Percentiles rank a stretch among this genome's conserved stretches.
phyloP scores from a whole-genome alignment of 2,113 vertebrate species.

The Mastomys coucha region DNA sequence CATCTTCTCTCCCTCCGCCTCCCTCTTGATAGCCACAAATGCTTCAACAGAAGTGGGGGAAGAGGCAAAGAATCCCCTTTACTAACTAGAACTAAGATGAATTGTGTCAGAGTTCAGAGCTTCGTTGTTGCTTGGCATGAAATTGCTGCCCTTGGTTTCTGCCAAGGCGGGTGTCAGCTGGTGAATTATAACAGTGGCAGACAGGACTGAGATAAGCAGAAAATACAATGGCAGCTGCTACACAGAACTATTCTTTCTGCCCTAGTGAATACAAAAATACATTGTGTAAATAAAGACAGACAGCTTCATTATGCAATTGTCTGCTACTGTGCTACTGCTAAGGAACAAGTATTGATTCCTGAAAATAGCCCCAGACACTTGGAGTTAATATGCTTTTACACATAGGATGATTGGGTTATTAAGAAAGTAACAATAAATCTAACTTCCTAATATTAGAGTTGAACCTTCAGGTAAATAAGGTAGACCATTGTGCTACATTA shows the following conservation, averaged over 20 bases:
- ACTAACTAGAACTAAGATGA: conserved; percentile 84
- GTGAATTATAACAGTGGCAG: conserved; percentile 91
- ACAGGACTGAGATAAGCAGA: conserved; percentile 89
- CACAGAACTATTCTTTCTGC: conserved; percentile 92
- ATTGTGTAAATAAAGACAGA: conserved; percentile 91
- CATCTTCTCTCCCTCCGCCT: background rate
- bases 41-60: conserved; percentile 59
- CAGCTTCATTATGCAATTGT: conserved; percentile 91
- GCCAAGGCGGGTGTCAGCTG: conserved; percentile 91
- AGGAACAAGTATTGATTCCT: conserved; percentile 87
- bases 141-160: conserved; percentile 82
- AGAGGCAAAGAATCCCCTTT: conserved; percentile 80
- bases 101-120: conserved; percentile 89
- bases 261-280: conserved; percentile 89
- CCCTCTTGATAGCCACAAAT: conserved; percentile 1
- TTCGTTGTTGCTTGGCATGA: conserved; percentile 85
- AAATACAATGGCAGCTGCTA: conserved; percentile 91
- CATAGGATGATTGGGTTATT: conserved; percentile 34
- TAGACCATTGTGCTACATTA: background rate
- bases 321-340: conserved; percentile 83
- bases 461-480: conserved; percentile 57
- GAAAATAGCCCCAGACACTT: conserved; percentile 83
- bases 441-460: conserved; percentile 61
- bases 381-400: conserved; percentile 81
- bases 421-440: conserved; percentile 62